Percentiles rank a stretch among this genome's conserved stretches.
These are phyloP conservation scores for Eugnorisma glareosa DNA, from an alignment of 2,888 invertebrate genomes.

Conservation along the genomic window DNA sequence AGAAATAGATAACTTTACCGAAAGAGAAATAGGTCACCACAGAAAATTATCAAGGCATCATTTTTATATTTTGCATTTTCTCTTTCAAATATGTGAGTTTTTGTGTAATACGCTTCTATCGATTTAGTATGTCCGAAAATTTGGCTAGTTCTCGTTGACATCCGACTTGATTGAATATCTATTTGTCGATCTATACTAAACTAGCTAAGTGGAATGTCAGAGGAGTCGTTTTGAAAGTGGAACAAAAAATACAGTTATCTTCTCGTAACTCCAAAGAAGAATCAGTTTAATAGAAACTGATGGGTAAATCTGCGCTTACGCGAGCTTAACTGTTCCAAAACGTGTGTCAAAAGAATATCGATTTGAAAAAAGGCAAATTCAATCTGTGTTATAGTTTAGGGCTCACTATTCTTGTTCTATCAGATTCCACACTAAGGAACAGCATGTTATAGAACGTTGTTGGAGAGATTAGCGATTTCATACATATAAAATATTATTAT, in stretches of 20 bases:
- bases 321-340: not conserved
- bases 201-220: not conserved
- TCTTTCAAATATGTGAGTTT: not conserved
- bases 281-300: conserved; percentile 3
- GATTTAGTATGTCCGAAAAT: not conserved
- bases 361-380: not conserved
- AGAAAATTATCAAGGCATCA: conserved; percentile 13
- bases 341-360: not conserved
- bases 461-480: too few species aligned
- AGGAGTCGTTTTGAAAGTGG: too few species aligned
- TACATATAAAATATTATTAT: not conserved
- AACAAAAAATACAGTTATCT: not conserved
- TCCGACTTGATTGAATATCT: conserved; percentile 3
- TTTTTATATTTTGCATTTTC: not conserved
- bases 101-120: not conserved
- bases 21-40: conserved; percentile 2
- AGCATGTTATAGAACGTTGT: not conserved
- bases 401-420: not conserved
- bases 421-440: not conserved
- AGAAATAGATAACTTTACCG: conserved; percentile 11
- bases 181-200: not conserved
- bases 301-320: conserved; percentile 4
- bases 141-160: not conserved
- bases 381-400: too few species aligned
- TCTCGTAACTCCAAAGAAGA: not conserved